Base-by-base conservation (phyloP, 2,888 invertebrate genomes). In the Sympetrum striolatum region DNA sequence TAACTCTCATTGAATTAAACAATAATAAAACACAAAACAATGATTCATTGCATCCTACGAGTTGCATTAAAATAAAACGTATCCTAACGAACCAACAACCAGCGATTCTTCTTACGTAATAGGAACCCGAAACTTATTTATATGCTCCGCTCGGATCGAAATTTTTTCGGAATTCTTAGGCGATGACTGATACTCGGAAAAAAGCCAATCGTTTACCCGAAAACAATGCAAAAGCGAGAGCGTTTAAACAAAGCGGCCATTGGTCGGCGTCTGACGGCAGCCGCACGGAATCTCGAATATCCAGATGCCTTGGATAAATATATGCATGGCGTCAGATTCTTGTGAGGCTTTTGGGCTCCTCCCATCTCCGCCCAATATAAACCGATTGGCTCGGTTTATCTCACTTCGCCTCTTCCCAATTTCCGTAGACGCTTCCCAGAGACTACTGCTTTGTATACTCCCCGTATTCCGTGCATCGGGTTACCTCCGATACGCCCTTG, bases 351-450 rank as follows among this genome's bases (percentile, higher is more conserved):
- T n/a, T 58, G 35, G 12, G 82, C 53, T 58, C 82, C 44, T 58
- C 35, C 35, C 58, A 60, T 35, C 86, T 60, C 37, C 35, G 22
- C 86, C 86, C 60, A 86, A 86, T 86, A 86, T 86, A 86, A 86
- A 86, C 86, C 86, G 64, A 86, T 86, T 64, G 86, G 37, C 86
- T 86, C 37, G 37, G 86, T 86, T 86, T 86, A 86, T 86, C 86
- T 86, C 86, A 60, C 82, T 60, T 31, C 58, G 53, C 15, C 35
- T 22, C 35, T 35, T n/a, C 35, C 60, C 39, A 48, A 60, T 86
- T 86, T 86, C 60, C 37, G 58, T 86, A 37, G 86, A 86, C 86
- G 64, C 18, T 60, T 64, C 86, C 86, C 86, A 86, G 86, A 86
- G 86, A n/a, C 37, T 64, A 37, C 86, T 73, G 4, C 73, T 73